Conservation (phyloP, 2,888 invertebrate genomes). For the Deilephila porcellus region DNA sequence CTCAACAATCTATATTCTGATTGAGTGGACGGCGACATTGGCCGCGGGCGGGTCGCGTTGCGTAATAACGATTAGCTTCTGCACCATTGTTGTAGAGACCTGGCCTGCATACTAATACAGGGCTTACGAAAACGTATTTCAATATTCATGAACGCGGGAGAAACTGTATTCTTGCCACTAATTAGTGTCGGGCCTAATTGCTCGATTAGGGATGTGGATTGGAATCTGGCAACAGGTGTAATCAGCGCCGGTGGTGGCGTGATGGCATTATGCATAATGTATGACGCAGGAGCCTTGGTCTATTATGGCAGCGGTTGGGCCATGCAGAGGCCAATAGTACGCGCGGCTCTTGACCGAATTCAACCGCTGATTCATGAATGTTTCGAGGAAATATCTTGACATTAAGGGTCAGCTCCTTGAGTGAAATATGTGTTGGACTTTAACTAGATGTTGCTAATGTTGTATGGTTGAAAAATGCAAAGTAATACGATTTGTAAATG, state of each 20-base stretch:
- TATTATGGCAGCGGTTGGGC: constrained; percentile 56
- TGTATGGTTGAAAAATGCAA: too few species aligned
- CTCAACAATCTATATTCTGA: constrained; percentile 74
- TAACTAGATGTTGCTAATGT: too few species aligned
- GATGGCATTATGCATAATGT: constrained; percentile 58
- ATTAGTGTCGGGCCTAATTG: constrained; percentile 34
- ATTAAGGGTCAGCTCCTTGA: background rate
- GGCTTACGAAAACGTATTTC: constrained; percentile 61
- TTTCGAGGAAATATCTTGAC: background rate
- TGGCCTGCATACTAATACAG: constrained; percentile 56
- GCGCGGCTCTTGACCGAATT: constrained; percentile 50
- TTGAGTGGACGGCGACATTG: constrained; percentile 75
- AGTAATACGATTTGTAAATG: too few species aligned
- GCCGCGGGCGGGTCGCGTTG: constrained; percentile 76
- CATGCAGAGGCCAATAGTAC: constrained; percentile 53
- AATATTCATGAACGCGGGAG: constrained; percentile 75
- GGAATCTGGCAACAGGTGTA: constrained; percentile 34
- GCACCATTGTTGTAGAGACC: constrained; percentile 77
- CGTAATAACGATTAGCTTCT: constrained; percentile 77
- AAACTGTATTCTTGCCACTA: constrained; percentile 52
- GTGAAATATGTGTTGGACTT: too few species aligned
- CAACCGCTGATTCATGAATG: constrained; percentile 39
- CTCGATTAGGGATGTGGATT: constrained; percentile 35
- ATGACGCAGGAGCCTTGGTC: constrained; percentile 56
- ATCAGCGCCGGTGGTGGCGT: constrained; percentile 31